Evolutionary conservation across 1,140 invertebrate species (phyloP), one percentile per base, ranked within the genome.

Genomic region (Drosophila setifemur): DNA sequence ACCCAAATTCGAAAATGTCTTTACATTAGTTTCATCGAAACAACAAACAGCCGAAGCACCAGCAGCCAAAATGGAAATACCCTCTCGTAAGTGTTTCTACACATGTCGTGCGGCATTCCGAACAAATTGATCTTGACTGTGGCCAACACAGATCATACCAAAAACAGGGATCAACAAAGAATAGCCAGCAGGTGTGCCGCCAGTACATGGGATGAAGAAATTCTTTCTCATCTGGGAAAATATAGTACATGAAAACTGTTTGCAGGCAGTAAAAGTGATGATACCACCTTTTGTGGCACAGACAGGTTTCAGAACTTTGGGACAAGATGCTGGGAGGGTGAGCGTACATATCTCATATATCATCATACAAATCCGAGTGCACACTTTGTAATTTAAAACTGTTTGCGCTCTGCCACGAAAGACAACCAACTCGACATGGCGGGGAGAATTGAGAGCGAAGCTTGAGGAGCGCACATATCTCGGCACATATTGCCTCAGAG

Each of bases 1-100:
- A 85, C 79, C 78, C 47, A 82, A 83, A 82, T 85, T 54, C 16
- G 28, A 40, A 53, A 78, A 77, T 58, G 78, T 77, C 42, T 72
- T 58, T 48, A 67, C 68, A 68, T 82, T 69, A 73, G 52, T 83
- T 71, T 42, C 25, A 14, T 14, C 21, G 16, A 40, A 55, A 53
- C 48, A 44, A 61, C 48, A 44, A 61, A 33, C 18, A 50, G n/a
- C n/a, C n/a, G n/a, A 42, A 63, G n/a, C 39, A 58, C 42, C 44
- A 37, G 42, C 23, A 50, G 7, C 5, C 33, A 26, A 12, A 54
- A 25, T 48, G 18, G 25, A 49, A 23, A 12, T 58, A 28, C 16
- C 14, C 28, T 28, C 12, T 47, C 57, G 2, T 58, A 57, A 57
- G 40, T 70, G 54, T 37, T 71, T 71, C 66, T 71, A 71, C 67